These are phyloP conservation scores for Drosophila leontia DNA, from an alignment of 1,140 invertebrate genomes.

Conservation along the genomic window DNA sequence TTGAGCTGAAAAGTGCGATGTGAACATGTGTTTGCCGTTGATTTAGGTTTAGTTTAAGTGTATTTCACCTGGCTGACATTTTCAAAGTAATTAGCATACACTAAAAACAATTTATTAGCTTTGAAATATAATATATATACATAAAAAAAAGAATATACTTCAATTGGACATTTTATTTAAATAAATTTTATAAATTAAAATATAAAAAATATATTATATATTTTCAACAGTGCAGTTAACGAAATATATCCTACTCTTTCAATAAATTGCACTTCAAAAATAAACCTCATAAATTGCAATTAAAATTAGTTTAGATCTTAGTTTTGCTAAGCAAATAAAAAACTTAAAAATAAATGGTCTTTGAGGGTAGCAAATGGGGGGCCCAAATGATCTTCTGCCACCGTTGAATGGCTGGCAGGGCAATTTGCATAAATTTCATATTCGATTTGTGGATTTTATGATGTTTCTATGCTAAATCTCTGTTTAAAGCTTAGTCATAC, in stretches of 20 bases:
- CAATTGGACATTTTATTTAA: no score
- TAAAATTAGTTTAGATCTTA: slow-evolving; percentile 6
- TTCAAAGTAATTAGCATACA: slow-evolving; percentile 52
- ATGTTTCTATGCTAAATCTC: slow-evolving; percentile 56
- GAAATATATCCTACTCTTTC: neutral
- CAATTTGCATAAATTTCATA: slow-evolving; percentile 58
- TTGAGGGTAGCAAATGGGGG: slow-evolving; percentile 13
- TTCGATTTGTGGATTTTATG: slow-evolving; percentile 60
- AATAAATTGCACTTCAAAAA: neutral
- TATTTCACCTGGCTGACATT: slow-evolving; percentile 9
- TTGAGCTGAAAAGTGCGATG: slow-evolving; percentile 68
- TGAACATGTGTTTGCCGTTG: slow-evolving; percentile 74
- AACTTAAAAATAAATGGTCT: slow-evolving; percentile 8
- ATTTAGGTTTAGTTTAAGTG: slow-evolving; percentile 38
- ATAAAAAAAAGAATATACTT: no score
- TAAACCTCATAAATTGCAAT: slow-evolving; percentile 29
- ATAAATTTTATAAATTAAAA: no score
- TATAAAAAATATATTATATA: neutral
- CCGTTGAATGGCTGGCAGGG: slow-evolving; percentile 44
- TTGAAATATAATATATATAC: neutral
- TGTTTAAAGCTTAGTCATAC: slow-evolving; percentile 46
- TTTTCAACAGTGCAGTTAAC: neutral
- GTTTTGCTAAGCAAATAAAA: neutral
- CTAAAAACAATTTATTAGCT: slow-evolving; percentile 8
- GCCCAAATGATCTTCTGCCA: slow-evolving; percentile 61